These are phyloP conservation scores for Trichopria drosophilae DNA, from an alignment of 2,888 invertebrate species.

Conservation along the genomic window DNA sequence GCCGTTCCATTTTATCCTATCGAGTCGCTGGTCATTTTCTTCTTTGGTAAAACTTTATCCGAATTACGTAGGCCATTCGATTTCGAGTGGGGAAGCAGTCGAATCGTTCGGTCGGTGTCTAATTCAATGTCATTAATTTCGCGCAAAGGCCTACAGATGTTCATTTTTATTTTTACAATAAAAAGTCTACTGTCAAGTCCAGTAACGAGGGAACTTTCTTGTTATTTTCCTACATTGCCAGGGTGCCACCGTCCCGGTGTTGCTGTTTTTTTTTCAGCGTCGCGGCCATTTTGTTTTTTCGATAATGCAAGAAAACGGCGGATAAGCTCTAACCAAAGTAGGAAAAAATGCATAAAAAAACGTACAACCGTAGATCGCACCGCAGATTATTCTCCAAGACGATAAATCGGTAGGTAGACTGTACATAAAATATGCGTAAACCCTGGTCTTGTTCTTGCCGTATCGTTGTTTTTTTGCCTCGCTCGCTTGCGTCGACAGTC, in stretches of 20 bases:
- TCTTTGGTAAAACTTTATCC: not conserved
- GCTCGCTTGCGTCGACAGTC: no score
- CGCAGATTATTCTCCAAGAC: slow-evolving; percentile 18
- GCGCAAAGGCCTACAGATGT: slow-evolving; percentile 27
- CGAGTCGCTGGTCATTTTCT: slow-evolving; percentile 1
- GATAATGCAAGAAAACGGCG: not conserved
- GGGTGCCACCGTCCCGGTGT: not conserved
- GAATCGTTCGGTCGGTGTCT: no score
- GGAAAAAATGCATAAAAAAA: slow-evolving; percentile 1
- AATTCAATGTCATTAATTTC: slow-evolving; percentile 20
- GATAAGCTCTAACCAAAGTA: slow-evolving; percentile 17
- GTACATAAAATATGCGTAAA: slow-evolving; percentile 23
- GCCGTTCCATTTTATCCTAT: slow-evolving; percentile 4
- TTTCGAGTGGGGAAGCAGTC: no score
- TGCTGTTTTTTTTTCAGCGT: not conserved
- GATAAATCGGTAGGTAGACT: slow-evolving; percentile 23
- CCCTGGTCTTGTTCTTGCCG: no score
- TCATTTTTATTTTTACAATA: slow-evolving; percentile 32
- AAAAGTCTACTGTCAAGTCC: slow-evolving; percentile 21
- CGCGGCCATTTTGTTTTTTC: slow-evolving; percentile 5
- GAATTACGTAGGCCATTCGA: no score
- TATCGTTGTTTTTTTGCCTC: no score
- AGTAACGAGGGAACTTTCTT: slow-evolving; percentile 2
- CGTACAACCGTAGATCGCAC: slow-evolving; percentile 13
- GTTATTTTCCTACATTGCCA: slow-evolving; percentile 8